Evolutionary conservation across 2,888 invertebrate species (phyloP).

Genomic region (Plebejus argus): DNA sequence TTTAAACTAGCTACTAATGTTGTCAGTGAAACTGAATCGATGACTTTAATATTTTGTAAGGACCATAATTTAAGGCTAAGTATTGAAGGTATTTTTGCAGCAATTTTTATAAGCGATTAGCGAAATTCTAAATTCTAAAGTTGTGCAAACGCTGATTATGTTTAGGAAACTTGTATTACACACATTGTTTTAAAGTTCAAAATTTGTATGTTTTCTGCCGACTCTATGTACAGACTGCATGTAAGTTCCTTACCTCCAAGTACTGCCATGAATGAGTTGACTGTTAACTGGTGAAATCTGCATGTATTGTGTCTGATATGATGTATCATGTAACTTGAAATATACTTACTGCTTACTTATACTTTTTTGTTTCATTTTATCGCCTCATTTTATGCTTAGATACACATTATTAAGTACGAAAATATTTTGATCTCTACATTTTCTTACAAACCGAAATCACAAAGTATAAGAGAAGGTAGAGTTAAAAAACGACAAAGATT

Average conservation of each 20-base stretch:
- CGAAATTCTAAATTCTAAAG: conserved; percentile 7
- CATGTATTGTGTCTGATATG: conserved; percentile 55
- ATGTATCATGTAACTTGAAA: conserved; percentile 51
- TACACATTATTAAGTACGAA: not conserved
- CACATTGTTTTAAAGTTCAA: not conserved
- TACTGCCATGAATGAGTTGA: conserved; percentile 26
- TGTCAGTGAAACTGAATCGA: conserved; percentile 67
- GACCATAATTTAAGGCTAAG: conserved; percentile 42
- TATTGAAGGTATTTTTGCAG: conserved; percentile 52
- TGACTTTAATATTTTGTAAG: conserved; percentile 31
- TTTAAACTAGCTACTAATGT: conserved; percentile 64
- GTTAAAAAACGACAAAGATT: no score
- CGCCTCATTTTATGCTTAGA: conserved; percentile 26
- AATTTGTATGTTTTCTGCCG: not conserved
- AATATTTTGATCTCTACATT: not conserved
- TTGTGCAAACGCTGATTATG: conserved; percentile 30
- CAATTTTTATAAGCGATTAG: conserved; percentile 29
- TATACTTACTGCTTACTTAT: conserved; percentile 52
- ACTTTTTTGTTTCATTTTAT: conserved; percentile 49
- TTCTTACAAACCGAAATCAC: no score
- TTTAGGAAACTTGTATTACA: not conserved
- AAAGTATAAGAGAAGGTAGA: no score
- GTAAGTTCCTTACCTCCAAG: conserved; percentile 28
- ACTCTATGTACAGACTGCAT: conserved; percentile 19
- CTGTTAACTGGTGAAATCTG: conserved; percentile 37